Conservation (phyloP, 2,888 invertebrate genomes). For the Metacarcinus magister region DNA sequence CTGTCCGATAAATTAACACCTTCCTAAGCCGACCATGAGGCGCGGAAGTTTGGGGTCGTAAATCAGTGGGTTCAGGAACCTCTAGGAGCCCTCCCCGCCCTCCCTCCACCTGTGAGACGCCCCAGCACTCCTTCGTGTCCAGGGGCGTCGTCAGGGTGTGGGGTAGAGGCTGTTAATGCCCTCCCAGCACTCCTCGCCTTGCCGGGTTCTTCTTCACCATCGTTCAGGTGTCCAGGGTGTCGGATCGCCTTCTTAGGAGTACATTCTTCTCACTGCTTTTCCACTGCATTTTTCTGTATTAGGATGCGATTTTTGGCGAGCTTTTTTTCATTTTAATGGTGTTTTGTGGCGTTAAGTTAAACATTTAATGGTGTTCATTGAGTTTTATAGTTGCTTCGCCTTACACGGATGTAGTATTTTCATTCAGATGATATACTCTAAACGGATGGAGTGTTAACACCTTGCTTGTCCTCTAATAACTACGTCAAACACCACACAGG, state of each 20-base stretch:
- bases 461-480: not conserved
- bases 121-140: not conserved
- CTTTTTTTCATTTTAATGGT: not conserved
- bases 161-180: not conserved
- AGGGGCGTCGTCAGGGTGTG: conserved; percentile 26
- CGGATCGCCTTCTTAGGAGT: not conserved
- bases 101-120: not conserved
- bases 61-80: conserved; percentile 46
- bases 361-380: not conserved
- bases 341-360: not conserved
- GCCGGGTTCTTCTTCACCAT: not conserved
- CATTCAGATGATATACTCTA: not conserved
- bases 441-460: not conserved
- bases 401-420: not conserved
- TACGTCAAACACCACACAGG: not conserved
- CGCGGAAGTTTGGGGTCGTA: conserved; percentile 50
- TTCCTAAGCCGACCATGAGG: conserved; percentile 19
- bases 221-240: not conserved
- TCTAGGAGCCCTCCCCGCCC: not conserved
- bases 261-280: not conserved
- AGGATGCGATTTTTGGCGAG: not conserved
- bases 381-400: not conserved
- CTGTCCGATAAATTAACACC: conserved; percentile 62
- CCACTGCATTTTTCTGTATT: not conserved
- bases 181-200: not conserved